phyloP scores from a whole-genome alignment of 2,888 invertebrate species.

The Pollenia amentaria region DNA sequence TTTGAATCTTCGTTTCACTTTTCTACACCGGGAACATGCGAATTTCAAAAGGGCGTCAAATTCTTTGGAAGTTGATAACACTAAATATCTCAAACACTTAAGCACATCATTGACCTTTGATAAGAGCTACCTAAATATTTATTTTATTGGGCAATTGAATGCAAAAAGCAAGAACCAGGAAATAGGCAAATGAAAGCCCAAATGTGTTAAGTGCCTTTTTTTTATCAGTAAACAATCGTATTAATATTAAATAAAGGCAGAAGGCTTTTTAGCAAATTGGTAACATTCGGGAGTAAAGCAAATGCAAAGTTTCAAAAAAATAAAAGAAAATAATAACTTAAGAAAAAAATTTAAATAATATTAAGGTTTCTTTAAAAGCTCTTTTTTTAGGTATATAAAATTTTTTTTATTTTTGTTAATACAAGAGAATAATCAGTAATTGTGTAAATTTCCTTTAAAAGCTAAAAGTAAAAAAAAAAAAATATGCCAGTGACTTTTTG shows the following conservation, averaged over 20 bases:
- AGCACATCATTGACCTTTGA: constrained; percentile 12
- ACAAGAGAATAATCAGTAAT: no score
- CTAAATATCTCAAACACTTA: neutral
- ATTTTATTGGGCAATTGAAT: constrained; percentile 12
- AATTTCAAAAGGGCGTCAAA: neutral
- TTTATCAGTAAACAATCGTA: no score
- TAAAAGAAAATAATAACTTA: no score
- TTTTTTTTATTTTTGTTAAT: neutral
- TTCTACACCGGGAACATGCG: neutral
- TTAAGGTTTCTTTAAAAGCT: no score
- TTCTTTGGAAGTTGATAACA: neutral
- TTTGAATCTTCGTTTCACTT: neutral
- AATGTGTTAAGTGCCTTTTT: no score
- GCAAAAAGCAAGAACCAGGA: neutral
- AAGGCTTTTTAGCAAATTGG: no score
- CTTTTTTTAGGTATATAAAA: no score
- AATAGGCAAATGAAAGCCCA: no score
- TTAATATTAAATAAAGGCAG: no score
- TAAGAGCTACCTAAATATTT: neutral
- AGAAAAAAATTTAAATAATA: no score
- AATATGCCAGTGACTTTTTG: neutral
- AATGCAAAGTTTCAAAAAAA: no score
- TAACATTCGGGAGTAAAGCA: no score
- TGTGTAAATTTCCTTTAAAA: neutral
- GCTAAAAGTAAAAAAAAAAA: neutral